Base-by-base conservation (phyloP, 2,797 vertebrate genomes). In the Schizopygopsis pylzovi region DNA sequence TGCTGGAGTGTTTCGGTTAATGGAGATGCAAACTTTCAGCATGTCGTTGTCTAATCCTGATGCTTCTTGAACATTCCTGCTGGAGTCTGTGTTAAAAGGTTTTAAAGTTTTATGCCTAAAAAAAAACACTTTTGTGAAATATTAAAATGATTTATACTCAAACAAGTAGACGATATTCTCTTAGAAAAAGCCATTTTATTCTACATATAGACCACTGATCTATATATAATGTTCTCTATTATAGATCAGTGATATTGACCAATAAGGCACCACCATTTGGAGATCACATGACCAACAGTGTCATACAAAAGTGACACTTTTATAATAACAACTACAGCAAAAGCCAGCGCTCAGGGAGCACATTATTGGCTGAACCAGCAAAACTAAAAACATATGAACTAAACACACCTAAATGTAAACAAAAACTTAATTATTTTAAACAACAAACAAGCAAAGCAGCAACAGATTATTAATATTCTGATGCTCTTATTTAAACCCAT, bases 1-100 rank as follows among this genome's bases (percentile, higher is more conserved):
- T n/a, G 61, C 78, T 56, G n/a, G 20, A 85, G 8, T 20, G 70
- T 85, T 87, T 81, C 18, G 6, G 28, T 71, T 82, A 85, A 76
- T 67, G 79, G 52, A 71, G 83, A 87, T 82, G 63, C 52, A 71
- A 85, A 79, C 65, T 71, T 85, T 85, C 1, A 2, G 47, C 9
- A 2, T 76, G 70, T 6, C 43, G 18, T 61, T 39, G 56, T 81
- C 43, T 68, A 56, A 78, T n/a, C 49, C 22, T 81, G 61, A 71
- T 81, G 56, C 47, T 81, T 87, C 28, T 61, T 41, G 39, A 67
- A 79, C 75, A 79, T 79, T 82, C 37, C 67, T 79, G 73, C 28
- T 15, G 33, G 65, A 72, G 45, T 83, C 56, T 25, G 37, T 67
- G 22, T 79, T 63, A 61, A 63, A 45, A 37, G 37, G 18, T 37